These are phyloP conservation scores for Sphenopsis melanotis DNA, from an alignment of 2,797 vertebrate species.

Conservation along the genomic window DNA sequence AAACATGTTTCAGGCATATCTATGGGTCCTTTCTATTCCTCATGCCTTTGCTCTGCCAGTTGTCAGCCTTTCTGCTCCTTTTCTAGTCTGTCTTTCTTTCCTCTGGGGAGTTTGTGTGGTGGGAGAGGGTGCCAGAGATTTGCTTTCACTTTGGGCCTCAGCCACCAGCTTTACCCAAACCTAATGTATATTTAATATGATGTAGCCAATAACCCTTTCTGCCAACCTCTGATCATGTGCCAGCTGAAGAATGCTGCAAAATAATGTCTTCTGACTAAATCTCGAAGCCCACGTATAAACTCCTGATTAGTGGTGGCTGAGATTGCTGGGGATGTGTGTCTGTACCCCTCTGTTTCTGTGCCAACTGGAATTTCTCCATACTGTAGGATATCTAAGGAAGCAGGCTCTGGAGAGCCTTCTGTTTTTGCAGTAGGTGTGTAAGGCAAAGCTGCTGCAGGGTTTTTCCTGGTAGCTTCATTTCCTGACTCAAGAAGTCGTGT, in stretches of 20 bases:
- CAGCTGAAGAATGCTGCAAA: not conserved
- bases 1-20: not conserved
- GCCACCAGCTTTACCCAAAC: constrained; percentile 3
- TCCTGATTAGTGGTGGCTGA: constrained; percentile 23
- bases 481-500: not conserved
- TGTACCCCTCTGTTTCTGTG: constrained; percentile 1
- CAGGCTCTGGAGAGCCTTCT: constrained; percentile 26
- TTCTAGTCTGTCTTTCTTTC: not conserved
- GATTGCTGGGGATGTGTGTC: not conserved
- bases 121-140: constrained; percentile 15
- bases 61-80: not conserved
- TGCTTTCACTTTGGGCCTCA: not conserved
- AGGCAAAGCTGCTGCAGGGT: not conserved
- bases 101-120: not conserved
- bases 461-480: constrained; percentile 10
- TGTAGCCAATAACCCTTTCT: not conserved
- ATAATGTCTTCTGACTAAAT: not conserved
- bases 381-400: constrained; percentile 3
- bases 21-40: not conserved
- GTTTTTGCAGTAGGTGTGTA: not conserved
- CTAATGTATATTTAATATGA: not conserved
- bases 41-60: not conserved
- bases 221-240: not conserved
- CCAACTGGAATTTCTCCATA: constrained; percentile 37
- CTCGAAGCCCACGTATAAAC: not conserved